These are phyloP conservation scores for Lepidurus arcticus DNA, from an alignment of 1,140 invertebrate species.

Conservation along the genomic window DNA sequence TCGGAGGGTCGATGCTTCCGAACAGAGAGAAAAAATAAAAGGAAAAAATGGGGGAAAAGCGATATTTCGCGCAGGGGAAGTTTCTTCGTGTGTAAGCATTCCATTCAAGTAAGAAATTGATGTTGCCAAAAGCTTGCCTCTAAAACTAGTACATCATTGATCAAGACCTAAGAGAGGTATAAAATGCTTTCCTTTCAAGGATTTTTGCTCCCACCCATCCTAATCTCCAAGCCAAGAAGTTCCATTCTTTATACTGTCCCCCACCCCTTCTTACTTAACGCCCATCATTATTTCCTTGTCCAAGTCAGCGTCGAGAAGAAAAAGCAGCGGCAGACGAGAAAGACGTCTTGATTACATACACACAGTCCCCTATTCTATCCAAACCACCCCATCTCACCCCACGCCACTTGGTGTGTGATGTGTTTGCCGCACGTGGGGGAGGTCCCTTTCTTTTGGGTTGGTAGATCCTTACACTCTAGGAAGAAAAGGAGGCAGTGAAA, in stretches of 20 bases:
- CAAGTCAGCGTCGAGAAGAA: slow-evolving; percentile 13
- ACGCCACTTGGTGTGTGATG: background rate
- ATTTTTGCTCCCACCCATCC: background rate
- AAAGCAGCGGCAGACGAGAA: background rate
- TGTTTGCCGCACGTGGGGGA: slow-evolving; percentile 7
- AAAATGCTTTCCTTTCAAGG: background rate
- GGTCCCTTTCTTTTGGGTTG: background rate
- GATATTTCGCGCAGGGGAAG: background rate
- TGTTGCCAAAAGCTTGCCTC: slow-evolving; percentile 12
- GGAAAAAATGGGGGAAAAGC: background rate
- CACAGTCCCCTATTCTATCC: background rate
- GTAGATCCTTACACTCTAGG: background rate
- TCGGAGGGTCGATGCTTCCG: background rate
- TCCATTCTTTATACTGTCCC: background rate
- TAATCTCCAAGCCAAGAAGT: background rate
- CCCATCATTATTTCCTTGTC: slow-evolving; percentile 21
- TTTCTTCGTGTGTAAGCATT: background rate
- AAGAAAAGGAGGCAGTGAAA: slow-evolving; percentile 18
- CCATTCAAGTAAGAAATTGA: background rate
- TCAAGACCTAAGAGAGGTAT: background rate
- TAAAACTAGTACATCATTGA: background rate
- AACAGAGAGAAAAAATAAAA: background rate
- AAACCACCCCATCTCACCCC: background rate
- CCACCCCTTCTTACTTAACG: background rate
- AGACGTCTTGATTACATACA: slow-evolving; percentile 12